Base-by-base conservation (phyloP, 64 coral and sea anemone genomes). In the Montipora sp. region DNA sequence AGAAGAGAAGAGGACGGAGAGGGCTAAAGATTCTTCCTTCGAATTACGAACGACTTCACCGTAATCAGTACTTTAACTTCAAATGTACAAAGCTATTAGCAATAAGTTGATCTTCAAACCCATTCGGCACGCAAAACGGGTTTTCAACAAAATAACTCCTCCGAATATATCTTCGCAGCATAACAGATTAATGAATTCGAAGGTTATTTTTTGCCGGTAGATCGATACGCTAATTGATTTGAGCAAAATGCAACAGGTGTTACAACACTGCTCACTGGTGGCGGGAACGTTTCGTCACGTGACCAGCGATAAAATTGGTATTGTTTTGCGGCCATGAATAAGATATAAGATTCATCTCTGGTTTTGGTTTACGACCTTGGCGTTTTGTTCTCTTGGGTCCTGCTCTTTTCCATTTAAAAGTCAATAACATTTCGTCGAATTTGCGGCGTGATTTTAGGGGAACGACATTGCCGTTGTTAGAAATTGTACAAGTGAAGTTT, bases 341-440 rank as follows among this genome's bases (percentile, higher is more conserved):
- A 84, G 61, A 84, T 43, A 84, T 84, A 84, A 84, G 82, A 84
- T 84, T 84, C 82, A 84, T 47, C 65, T 69, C 4, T 6, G 7
- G 13, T 63, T 84, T 47, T 36, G 47, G 12, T 78, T 45, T 47
- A 47, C 75, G 75, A 63, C 60, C 46, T 78, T 84, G 82, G 63
- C 65, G 82, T 71, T 84, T 71, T 84, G 82, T 84, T 84, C 82
- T 71, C 8, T 44, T 18, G 61, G 82, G 22, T 8, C 15, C 45
- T 18, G 14, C 10, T n/a, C 82, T 49, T 43, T 48, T 20, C 47
- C 67, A 69, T 48, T 16, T 21, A 69, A 43, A 84, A 70, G 9
- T 84, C 59, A 48, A 19, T 70, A 70, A 71, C 59, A 50, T 72
- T 49, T 84, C 60, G 8, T 82, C 15, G 15, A 71, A 13, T 50